Conservation (phyloP, 1,140 invertebrate genomes). For the Sitobion miscanthi region DNA sequence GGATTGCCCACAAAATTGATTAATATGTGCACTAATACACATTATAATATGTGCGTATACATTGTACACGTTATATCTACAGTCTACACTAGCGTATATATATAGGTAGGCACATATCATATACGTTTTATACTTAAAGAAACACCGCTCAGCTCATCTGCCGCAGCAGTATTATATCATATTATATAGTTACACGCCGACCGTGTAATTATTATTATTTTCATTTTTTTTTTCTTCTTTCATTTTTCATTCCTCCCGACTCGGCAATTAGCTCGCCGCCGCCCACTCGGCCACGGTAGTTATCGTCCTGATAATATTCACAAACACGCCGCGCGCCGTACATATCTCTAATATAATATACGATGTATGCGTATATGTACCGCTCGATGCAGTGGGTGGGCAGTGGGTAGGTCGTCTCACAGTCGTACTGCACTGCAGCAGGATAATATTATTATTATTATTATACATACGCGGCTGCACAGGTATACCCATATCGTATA, state of each 20-base stretch:
- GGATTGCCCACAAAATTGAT: slow-evolving; percentile 33
- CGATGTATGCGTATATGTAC: background rate
- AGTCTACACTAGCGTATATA: background rate
- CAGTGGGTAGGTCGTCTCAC: background rate
- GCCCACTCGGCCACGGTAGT: background rate
- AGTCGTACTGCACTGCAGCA: background rate
- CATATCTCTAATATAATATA: background rate
- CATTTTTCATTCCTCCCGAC: slow-evolving; percentile 2
- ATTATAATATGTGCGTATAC: background rate
- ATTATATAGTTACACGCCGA: background rate
- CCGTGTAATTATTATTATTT: slow-evolving; percentile 40
- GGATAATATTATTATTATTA: background rate
- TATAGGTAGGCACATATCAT: background rate
- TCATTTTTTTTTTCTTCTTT: background rate
- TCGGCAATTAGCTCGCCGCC: slow-evolving; percentile 27
- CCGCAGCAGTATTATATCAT: too few relatives aligned
- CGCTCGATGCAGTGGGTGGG: too few relatives aligned
- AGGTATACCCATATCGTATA: background rate
- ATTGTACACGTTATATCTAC: background rate
- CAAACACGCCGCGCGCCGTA: background rate
- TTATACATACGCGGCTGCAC: background rate
- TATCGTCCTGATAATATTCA: background rate
- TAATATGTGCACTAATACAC: too few relatives aligned
- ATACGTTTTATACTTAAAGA: background rate
- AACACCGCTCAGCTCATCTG: background rate